Base-by-base conservation (phyloP, 2,113 vertebrate species). In the Esox niger region DNA sequence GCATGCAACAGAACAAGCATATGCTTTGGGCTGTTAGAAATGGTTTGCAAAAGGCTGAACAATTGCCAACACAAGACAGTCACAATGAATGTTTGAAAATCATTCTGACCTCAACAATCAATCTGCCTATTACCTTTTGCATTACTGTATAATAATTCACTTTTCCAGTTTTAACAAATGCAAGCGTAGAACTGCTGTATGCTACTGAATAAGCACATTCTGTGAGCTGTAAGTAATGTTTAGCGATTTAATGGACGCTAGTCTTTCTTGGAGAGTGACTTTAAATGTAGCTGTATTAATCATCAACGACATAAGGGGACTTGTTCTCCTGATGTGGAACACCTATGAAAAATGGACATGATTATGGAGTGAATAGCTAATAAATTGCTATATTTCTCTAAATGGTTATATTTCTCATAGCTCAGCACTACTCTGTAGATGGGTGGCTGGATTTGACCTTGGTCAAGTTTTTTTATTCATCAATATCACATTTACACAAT, bases 81-180 rank as follows among this genome's bases (percentile, higher is more conserved):
- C 3, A 1, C 26, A 31, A 30, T 29, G 57, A 30, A 59, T 59
- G 21, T 59, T 29, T 29, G 27, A 63, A 25, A 2, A 52, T 20
- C 25, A n/a, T n/a, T n/a, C n/a, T n/a, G 20, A 32, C 49, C n/a
- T 6, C 46, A 35, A 72, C 60, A 31, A 29, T 78, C 78, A 83
- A 78, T 80, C 80, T 82, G n/a, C n/a, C n/a, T n/a, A n/a, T 83
- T 85, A 73, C 82, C 68, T 63, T 57, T 63, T 71, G 72, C 67
- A 79, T 84, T 76, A 74, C 38, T 15, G 38, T 43, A 52, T 21
- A 52, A 21, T 23, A 17, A 52, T 46, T 49, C 38, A 43, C 38
- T 52, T 61, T 69, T 67, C 66, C n/a, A 43, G 11, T 72, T 68
- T 78, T 43, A 9, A 52, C 47, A 52, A 52, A 52, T n/a, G 8